Evolutionary conservation across 2,113 vertebrate genomes (phyloP), one percentile per base, ranked within the genome.

Genomic region (Chloroceryle aenea): DNA sequence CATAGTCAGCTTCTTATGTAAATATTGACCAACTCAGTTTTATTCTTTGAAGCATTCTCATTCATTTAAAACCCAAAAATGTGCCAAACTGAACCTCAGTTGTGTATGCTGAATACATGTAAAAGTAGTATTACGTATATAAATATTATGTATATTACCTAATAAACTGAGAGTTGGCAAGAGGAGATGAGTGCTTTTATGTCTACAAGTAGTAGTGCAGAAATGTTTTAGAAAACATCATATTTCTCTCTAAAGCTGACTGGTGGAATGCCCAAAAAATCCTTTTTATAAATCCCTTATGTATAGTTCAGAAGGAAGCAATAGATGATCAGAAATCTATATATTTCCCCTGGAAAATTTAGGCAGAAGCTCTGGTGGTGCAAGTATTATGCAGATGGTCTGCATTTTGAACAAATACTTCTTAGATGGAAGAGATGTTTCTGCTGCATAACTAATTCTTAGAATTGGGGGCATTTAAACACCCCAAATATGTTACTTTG

Each of bases 11-110:
- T 94, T 91, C 94, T 90, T 29, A 8, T 85, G 92, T 92, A 97
- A 97, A 96, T 96, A 64, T 96, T 96, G 95, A 91, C 84, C 81
- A 43, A 58, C 89, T 91, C 93, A 4, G 9, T 91, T 95, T 95
- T 93, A 87, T 82, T 95, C 87, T 94, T 95, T 89, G 80, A 87
- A 91, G 84, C 81, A 69, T 92, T 95, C 89, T 95, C 95, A 95
- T 72, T 95, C 94, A 94, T 96, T 95, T 91, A 85, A 97, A 93
- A 94, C 3, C 29, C 53, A 56, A 91, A 82, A 85, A 85, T 42
- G 62, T 92, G 87, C 93, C 94, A 95, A 79, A 96, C 53, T 76
- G 87, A 96, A 82, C 91, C 78, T 82, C 66, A 61, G 77, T 94
- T 79, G 72, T 80, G 32, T 55, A 34, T 38, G 21, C 61, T 73